phyloP scores from a whole-genome alignment of 2,888 invertebrate genomes.

The Pasiphila rectangulata region DNA sequence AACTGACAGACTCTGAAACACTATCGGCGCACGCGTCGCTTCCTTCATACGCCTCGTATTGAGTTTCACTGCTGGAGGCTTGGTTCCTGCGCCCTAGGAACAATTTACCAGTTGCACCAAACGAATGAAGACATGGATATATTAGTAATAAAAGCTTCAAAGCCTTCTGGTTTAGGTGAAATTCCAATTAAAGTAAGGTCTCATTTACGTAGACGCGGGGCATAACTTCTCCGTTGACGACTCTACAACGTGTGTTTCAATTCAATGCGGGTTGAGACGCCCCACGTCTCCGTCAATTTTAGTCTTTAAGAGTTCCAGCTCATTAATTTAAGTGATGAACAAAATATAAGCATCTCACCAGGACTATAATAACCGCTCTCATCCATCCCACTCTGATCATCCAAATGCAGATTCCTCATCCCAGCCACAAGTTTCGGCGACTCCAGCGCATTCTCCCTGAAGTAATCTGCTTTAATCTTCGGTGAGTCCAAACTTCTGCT shows the following conservation, averaged over 20 bases:
- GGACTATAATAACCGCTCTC: conserved; percentile 77
- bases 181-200: too few species aligned
- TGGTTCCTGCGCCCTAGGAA: conserved; percentile 60
- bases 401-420: conserved; percentile 66
- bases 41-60: conserved; percentile 65
- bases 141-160: too few species aligned
- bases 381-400: conserved; percentile 75
- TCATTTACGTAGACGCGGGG: too few species aligned
- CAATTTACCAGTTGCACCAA: neutral
- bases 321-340: too few species aligned
- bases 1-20: conserved; percentile 61
- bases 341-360: conserved; percentile 42
- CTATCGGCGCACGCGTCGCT: conserved; percentile 59
- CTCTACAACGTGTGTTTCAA: too few species aligned
- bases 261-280: too few species aligned
- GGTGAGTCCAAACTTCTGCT: conserved; percentile 70
- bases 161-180: too few species aligned
- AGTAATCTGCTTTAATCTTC: conserved; percentile 67
- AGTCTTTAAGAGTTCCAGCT: too few species aligned
- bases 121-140: too few species aligned
- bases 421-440: conserved; percentile 69
- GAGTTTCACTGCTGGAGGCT: conserved; percentile 47
- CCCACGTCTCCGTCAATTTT: too few species aligned
- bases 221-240: too few species aligned
- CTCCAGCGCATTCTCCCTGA: conserved; percentile 62